Base-by-base conservation (phyloP, 2,888 invertebrate genomes). In the Agonopterix alstromeriana region DNA sequence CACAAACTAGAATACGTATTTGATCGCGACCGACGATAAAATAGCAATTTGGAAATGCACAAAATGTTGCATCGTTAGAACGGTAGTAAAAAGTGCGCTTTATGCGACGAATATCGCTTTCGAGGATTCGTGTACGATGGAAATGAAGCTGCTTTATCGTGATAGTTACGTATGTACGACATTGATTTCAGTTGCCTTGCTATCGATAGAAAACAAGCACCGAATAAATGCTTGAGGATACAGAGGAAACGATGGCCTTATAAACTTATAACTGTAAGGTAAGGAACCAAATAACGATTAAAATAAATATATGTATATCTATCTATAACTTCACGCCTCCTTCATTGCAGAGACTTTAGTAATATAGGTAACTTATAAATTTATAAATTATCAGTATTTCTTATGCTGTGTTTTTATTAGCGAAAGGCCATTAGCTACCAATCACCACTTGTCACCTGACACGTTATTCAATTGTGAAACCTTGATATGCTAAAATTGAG, bases 1-100 rank as follows among this genome's bases (percentile, higher is more conserved):
- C 69, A 74, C 60, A 38, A 52, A 50, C 50, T 55, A 54, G 57
- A 57, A 59, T 60, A 58, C 65, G 59, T 59, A 69, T 59, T 69
- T 68, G 79, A 81, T 80, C 59, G 61, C 62, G 58, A 57, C 57
- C 53, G 43, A 47, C 61, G 82, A 82, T 82, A 80, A 75, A 72
- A 75, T 62, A 66, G 77, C 77, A 81, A 81, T 81, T 80, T 73
- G 69, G 69, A 60, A n/a, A 67, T 71, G 72, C 63, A 57, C 63
- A 66, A 12, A 42, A 65, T 67, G 63, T 62, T 11, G 65, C 56
- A 62, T 58, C 63, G 59, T 53, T 55, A 52, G 53, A 47, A 43
- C 17, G 12, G 12, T 11, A 36, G 43, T 11, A 42, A 41, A 42
- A 42, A 36, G 11, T 17, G 45, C 45, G 42, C 17, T 44, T 27